A percentile compares a stretch with the other conserved stretches of the same genome.
Conservation (phyloP, 2,797 vertebrate genomes). For the Myotis planiceps region DNA sequence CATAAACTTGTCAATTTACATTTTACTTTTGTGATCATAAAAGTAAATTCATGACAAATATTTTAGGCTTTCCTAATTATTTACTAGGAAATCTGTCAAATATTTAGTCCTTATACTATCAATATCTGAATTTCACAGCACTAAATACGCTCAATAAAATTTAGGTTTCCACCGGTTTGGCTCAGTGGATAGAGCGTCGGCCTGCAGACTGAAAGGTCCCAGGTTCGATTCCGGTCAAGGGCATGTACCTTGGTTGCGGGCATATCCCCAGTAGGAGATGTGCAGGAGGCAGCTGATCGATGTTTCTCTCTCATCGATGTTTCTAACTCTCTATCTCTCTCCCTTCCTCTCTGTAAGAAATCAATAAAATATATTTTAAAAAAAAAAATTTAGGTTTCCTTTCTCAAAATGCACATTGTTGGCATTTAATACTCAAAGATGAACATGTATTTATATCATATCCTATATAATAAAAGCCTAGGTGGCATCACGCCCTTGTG, state of each 20-base stretch:
- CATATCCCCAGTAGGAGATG: too few species aligned
- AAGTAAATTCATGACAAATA: background rate
- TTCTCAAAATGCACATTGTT: background rate
- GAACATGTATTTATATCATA: background rate
- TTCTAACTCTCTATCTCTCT: too few species aligned
- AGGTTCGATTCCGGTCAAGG: too few species aligned
- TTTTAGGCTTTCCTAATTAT: slow-evolving; percentile 2
- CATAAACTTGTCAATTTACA: background rate
- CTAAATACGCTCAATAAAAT: background rate
- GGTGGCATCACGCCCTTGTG: too few species aligned
- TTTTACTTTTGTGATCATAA: slow-evolving; percentile 17
- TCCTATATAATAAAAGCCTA: too few species aligned
- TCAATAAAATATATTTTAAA: too few species aligned
- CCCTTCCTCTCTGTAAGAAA: too few species aligned
- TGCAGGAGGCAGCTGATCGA: too few species aligned
- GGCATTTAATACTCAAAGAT: background rate
- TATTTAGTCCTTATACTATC: background rate
- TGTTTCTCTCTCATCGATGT: too few species aligned
- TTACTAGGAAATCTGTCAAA: background rate
- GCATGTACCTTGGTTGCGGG: too few species aligned
- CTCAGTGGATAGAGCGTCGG: too few species aligned
- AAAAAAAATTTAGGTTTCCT: background rate
- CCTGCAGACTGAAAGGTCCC: too few species aligned
- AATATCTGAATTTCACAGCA: background rate
- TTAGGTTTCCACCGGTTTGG: background rate